Percentiles rank a stretch among this genome's conserved stretches.
Evolutionary conservation across 2,888 invertebrate species (phyloP).

Genomic region (Dinocampus coccinellae): DNA sequence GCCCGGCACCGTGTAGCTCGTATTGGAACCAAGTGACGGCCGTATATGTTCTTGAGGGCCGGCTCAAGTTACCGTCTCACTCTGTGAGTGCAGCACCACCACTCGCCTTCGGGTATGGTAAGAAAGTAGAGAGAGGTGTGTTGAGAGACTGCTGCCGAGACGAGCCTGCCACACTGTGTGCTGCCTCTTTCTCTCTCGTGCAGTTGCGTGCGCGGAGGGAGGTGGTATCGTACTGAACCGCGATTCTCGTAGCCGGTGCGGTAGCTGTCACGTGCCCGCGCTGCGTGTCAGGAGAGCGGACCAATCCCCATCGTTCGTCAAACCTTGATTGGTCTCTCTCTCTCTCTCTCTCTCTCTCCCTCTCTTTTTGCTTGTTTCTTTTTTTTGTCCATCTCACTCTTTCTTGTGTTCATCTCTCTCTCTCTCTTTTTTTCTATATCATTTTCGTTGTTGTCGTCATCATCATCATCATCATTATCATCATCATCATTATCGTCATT

Average conservation of each 20-base stretch:
- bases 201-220: constrained; percentile 67
- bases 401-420: constrained; percentile 2
- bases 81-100: constrained; percentile 48
- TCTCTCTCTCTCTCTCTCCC: constrained; percentile 35
- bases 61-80: constrained; percentile 48
- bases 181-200: constrained; percentile 44
- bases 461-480: not conserved
- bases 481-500: not conserved
- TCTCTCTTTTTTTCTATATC: constrained; percentile 18
- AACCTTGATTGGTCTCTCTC: constrained; percentile 74
- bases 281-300: constrained; percentile 69
- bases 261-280: constrained; percentile 70
- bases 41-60: constrained; percentile 43
- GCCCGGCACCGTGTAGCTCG: constrained; percentile 46
- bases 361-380: not conserved
- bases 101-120: constrained; percentile 47
- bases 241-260: constrained; percentile 67
- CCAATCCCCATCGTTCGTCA: constrained; percentile 71
- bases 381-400: constrained; percentile 23
- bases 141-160: constrained; percentile 39
- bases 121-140: constrained; percentile 42
- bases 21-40: constrained; percentile 47
- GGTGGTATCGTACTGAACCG: constrained; percentile 69
- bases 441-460: not conserved
- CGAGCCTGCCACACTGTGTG: constrained; percentile 27